Evolutionary conservation across 2,888 invertebrate species (phyloP).

Genomic region (Digitonthophagus gazella): DNA sequence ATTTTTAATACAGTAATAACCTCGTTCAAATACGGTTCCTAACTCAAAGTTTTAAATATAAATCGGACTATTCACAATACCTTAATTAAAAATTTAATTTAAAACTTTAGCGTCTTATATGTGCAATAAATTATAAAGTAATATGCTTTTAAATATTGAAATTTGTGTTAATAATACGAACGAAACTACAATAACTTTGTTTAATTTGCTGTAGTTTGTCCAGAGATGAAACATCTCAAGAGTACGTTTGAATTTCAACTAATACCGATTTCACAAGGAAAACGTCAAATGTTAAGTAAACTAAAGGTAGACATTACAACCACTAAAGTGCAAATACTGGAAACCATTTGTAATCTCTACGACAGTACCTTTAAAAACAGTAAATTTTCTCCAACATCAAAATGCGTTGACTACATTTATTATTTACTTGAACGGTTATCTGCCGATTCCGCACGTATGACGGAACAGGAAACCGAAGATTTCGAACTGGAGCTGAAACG

Average conservation of each 20-base stretch:
- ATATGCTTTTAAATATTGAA: no score
- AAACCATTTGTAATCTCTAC: slow-evolving; percentile 31
- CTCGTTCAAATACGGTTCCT: no score
- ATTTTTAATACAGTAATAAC: no score
- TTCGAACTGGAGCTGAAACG: slow-evolving; percentile 41
- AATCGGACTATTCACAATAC: no score
- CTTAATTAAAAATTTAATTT: no score
- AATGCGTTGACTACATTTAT: slow-evolving; percentile 28
- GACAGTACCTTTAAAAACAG: slow-evolving; percentile 16
- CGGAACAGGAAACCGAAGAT: slow-evolving; percentile 43
- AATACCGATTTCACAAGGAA: slow-evolving; percentile 24
- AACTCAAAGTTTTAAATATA: no score
- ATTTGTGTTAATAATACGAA: no score
- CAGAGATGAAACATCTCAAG: background rate
- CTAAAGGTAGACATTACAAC: slow-evolving; percentile 27
- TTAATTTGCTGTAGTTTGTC: no score
- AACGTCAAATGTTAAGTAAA: slow-evolving; percentile 32
- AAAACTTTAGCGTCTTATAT: no score
- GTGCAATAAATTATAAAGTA: no score
- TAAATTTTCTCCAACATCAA: background rate
- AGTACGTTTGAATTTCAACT: slow-evolving; percentile 17
- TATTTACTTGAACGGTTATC: slow-evolving; percentile 33
- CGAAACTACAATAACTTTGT: no score
- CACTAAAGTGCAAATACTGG: slow-evolving; percentile 36
- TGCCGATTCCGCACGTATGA: slow-evolving; percentile 35